Percentiles rank a stretch among this genome's conserved stretches.
These are phyloP conservation scores for Scolanthus callimorphus DNA, from an alignment of 92 coral and sea anemone species.

Conservation along the genomic window DNA sequence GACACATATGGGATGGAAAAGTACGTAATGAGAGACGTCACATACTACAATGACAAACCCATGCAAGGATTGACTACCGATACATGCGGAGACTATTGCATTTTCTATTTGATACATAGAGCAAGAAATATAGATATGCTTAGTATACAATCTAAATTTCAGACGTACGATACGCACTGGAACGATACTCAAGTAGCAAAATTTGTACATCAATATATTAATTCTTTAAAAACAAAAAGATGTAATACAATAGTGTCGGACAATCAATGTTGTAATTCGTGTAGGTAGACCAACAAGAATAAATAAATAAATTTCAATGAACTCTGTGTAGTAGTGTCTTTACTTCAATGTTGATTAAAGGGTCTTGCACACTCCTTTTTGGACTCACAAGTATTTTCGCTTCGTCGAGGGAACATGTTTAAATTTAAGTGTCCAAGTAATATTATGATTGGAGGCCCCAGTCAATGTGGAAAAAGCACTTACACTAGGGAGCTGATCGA, in stretches of 20 bases:
- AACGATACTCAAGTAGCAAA: slow-evolving; percentile 17
- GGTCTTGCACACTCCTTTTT: too few relatives aligned
- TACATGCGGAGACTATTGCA: slow-evolving; percentile 27
- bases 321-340: too few relatives aligned
- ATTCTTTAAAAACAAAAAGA: neutral
- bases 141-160: slow-evolving; percentile 6
- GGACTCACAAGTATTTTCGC: neutral
- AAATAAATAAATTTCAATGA: neutral
- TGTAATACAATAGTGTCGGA: neutral
- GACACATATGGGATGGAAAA: neutral
- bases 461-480: slow-evolving; percentile 10
- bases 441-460: slow-evolving; percentile 17
- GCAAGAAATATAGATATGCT: slow-evolving; percentile 2
- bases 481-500: neutral
- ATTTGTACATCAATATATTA: slow-evolving; percentile 6
- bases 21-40: neutral
- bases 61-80: slow-evolving; percentile 15
- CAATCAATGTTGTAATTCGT: neutral
- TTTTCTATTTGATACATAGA: slow-evolving; percentile 19
- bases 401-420: neutral
- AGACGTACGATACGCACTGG: slow-evolving; percentile 2
- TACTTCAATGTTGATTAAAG: too few relatives aligned
- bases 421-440: slow-evolving; percentile 9
- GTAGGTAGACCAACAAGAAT: slow-evolving; percentile 1
- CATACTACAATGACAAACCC: neutral